Conservation (phyloP, 2,888 invertebrate species). For the Syrista parreyssii region DNA sequence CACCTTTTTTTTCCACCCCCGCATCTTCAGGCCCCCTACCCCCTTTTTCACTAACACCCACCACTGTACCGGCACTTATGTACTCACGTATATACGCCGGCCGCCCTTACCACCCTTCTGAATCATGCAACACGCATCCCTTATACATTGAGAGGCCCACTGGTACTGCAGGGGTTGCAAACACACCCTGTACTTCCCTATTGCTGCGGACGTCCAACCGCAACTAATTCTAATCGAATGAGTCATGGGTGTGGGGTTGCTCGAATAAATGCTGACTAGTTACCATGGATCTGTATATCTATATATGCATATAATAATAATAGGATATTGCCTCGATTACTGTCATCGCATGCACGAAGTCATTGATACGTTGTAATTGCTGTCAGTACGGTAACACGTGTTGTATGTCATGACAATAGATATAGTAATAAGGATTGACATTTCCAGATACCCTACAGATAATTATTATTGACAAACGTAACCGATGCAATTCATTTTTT, state of each 20-base stretch:
- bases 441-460: too few relatives aligned
- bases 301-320: not conserved
- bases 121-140: slow-evolving; percentile 33
- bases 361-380: not conserved
- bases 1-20: not conserved
- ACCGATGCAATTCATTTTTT: not conserved
- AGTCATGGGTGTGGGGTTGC: slow-evolving; percentile 21
- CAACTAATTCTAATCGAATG: slow-evolving; percentile 38
- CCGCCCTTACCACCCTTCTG: slow-evolving; percentile 36
- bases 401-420: too few relatives aligned
- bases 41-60: not conserved
- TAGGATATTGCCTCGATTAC: not conserved
- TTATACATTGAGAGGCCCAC: slow-evolving; percentile 1
- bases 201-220: slow-evolving; percentile 21
- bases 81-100: not conserved
- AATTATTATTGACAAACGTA: too few relatives aligned
- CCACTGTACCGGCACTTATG: not conserved
- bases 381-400: not conserved
- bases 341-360: not conserved
- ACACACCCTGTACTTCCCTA: not conserved
- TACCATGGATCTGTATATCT: not conserved
- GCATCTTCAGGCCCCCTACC: not conserved
- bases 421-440: too few relatives aligned
- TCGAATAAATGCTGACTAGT: not conserved
- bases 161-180: slow-evolving; percentile 12